Conservation (phyloP, 2,113 vertebrate genomes). For the Egretta garzetta region DNA sequence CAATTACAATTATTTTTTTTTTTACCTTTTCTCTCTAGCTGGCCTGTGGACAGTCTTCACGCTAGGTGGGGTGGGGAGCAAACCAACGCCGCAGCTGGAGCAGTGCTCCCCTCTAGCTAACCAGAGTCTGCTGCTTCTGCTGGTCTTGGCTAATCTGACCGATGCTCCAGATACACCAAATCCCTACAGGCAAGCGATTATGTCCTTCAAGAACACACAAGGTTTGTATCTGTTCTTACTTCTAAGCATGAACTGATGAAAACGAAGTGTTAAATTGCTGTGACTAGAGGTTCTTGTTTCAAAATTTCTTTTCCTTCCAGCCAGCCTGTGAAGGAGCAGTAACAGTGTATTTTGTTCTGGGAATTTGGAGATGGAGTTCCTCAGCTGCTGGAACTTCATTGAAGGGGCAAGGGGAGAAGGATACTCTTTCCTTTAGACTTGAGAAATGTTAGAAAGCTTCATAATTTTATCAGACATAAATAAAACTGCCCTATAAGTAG, state of each 20-base stretch:
- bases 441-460: neutral
- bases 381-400: neutral
- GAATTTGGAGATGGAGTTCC: neutral
- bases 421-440: neutral
- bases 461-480: neutral
- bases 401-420: neutral
- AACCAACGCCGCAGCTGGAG: conserved; percentile 76
- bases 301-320: neutral
- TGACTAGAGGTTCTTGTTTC: neutral
- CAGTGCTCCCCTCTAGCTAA: conserved; percentile 91
- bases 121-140: conserved; percentile 94
- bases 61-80: conserved; percentile 87
- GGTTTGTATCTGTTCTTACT: conserved; percentile 74
- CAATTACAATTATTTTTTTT: too few relatives aligned
- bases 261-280: neutral
- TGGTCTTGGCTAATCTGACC: conserved; percentile 91
- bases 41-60: conserved; percentile 97
- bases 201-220: conserved; percentile 96
- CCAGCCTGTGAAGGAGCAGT: neutral
- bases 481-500: neutral
- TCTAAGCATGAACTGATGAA: neutral
- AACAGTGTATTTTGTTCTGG: rapidly evolving
- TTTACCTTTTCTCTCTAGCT: conserved; percentile 73
- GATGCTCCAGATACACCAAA: conserved; percentile 89
- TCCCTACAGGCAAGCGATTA: conserved; percentile 92